Percentiles rank a stretch among this genome's conserved stretches.
Conservation (phyloP, 2,797 vertebrate species). For the Hyperoplus lanceolatus region DNA sequence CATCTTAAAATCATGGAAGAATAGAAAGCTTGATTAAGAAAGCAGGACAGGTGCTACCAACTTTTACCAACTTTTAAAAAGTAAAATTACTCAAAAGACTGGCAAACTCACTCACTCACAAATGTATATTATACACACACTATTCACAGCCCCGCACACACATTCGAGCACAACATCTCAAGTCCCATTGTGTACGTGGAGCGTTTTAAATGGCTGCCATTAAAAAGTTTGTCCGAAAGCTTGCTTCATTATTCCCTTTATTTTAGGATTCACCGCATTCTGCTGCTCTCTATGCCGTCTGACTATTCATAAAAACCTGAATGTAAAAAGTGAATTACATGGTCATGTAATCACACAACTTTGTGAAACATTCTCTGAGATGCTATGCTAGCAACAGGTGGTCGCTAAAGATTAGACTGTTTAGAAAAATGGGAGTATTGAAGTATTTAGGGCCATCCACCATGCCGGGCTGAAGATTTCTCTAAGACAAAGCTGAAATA, state of each 20-base stretch:
- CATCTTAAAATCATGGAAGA: neutral
- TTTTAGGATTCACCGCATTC: neutral
- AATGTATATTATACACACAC: too few species aligned
- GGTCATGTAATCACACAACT: neutral
- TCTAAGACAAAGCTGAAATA: neutral
- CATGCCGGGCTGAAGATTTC: neutral
- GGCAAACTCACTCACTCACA: neutral
- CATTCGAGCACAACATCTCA: neutral
- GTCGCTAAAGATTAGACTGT: neutral
- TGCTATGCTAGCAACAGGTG: neutral
- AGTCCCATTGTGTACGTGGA: neutral
- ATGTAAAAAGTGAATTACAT: neutral
- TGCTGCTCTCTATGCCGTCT: neutral
- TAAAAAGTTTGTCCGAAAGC: neutral
- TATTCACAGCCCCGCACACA: too few species aligned
- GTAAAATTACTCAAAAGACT: neutral
- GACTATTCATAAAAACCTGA: neutral
- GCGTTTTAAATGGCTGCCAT: neutral
- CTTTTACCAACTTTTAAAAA: conserved; percentile 1
- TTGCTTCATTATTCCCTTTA: neutral
- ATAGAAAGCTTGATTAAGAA: neutral
- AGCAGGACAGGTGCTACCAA: neutral
- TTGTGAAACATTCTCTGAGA: too few species aligned
- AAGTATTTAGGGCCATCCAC: neutral
- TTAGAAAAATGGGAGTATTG: neutral